phyloP scores from a whole-genome alignment of 2,888 invertebrate genomes.

The Nomada ferruginata region DNA sequence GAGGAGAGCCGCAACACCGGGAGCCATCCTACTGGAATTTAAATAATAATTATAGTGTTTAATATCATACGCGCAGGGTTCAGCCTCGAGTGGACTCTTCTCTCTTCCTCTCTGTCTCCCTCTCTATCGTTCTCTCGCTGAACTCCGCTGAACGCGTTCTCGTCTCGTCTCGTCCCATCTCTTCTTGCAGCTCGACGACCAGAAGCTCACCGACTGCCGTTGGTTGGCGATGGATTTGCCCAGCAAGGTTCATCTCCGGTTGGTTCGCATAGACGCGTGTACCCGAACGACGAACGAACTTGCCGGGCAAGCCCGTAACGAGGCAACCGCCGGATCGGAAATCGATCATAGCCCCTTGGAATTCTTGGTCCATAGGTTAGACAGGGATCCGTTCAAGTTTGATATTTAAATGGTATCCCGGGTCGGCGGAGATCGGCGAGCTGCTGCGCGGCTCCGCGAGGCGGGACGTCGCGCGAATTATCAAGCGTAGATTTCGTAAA shows the following conservation, averaged over 20 bases:
- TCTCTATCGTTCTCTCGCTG: slow-evolving; percentile 21
- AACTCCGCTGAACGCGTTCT: slow-evolving; percentile 3
- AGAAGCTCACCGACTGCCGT: slow-evolving; percentile 66
- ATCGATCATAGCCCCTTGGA: slow-evolving; percentile 63
- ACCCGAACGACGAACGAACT: slow-evolving; percentile 56
- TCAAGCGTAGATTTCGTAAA: slow-evolving; percentile 16
- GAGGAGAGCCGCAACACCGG: slow-evolving; percentile 80
- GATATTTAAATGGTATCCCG: slow-evolving; percentile 67
- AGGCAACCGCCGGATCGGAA: slow-evolving; percentile 71
- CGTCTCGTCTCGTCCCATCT: slow-evolving; percentile 48
- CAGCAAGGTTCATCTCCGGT: slow-evolving; percentile 62
- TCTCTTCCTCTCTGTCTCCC: slow-evolving; percentile 30
- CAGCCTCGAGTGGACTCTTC: slow-evolving; percentile 59
- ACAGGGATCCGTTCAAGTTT: slow-evolving; percentile 50
- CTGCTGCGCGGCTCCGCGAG: neutral
- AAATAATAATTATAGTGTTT: slow-evolving; percentile 84
- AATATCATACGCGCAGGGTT: slow-evolving; percentile 80
- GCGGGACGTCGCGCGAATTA: neutral
- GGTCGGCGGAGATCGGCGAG: slow-evolving; percentile 59
- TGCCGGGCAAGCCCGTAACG: slow-evolving; percentile 66
- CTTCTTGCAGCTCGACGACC: slow-evolving; percentile 65
- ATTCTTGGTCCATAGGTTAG: slow-evolving; percentile 17
- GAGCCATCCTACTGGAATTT: slow-evolving; percentile 84
- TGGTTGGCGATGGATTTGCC: slow-evolving; percentile 48
- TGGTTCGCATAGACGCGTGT: slow-evolving; percentile 62